These are phyloP conservation scores for Ptycholaimellus sp. DNA, from an alignment of 2,888 invertebrate species.

Conservation along the genomic window DNA sequence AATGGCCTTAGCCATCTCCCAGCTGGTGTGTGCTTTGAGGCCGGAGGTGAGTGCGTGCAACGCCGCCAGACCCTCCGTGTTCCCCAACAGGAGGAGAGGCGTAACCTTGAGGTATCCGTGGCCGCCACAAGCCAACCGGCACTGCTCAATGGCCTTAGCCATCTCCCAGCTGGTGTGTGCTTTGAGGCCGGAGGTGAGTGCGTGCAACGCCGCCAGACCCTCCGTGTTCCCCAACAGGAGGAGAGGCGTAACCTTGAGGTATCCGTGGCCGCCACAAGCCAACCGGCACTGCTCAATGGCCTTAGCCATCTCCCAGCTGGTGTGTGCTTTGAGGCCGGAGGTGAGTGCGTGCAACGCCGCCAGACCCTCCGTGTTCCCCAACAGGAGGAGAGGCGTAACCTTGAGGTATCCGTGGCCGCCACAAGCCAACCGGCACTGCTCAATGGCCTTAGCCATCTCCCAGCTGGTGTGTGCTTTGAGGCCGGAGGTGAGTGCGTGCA, in stretches of 20 bases:
- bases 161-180: conserved; percentile 54
- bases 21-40: conserved; percentile 58
- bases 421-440: conserved; percentile 60
- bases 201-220: conserved; percentile 47
- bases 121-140: conserved; percentile 71
- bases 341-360: conserved; percentile 61
- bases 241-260: conserved; percentile 35
- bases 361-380: conserved; percentile 12
- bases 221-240: conserved; percentile 12
- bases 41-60: conserved; percentile 72
- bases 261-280: conserved; percentile 84
- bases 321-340: conserved; percentile 68
- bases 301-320: conserved; percentile 45
- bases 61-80: conserved; percentile 32
- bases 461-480: conserved; percentile 60
- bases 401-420: conserved; percentile 77
- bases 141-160: conserved; percentile 48
- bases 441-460: conserved; percentile 48
- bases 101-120: conserved; percentile 56
- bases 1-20: conserved; percentile 46
- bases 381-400: conserved; percentile 1
- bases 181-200: conserved; percentile 67
- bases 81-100: conserved; percentile 9
- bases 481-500: conserved; percentile 71
- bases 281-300: conserved; percentile 58